Evolutionary conservation across 2,113 vertebrate species (phyloP), one percentile per base, ranked within the genome.

Genomic region (Guaruba guarouba): DNA sequence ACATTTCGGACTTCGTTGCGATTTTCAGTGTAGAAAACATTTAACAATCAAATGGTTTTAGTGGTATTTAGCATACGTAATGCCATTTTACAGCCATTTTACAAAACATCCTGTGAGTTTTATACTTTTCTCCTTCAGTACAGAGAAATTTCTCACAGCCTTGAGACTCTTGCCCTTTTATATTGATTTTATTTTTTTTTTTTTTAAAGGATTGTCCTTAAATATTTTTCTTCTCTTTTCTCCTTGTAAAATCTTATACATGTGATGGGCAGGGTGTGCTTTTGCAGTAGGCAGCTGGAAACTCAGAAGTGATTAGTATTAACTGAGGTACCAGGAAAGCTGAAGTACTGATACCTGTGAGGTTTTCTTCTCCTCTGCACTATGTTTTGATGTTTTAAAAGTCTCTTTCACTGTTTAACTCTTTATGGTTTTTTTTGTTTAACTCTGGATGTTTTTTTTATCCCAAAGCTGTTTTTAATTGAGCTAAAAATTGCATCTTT

Each of bases 251-350:
- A 43, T 33, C 39, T 9, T 85, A 7, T 10, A 35, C 79, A 93
- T 93, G 59, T 79, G 92, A 70, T 66, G 75, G 54, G 73, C 78
- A 91, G 69, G 57, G 52, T 92, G 49, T 87, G 71, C 49, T 80
- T 37, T 70, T 41, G 83, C 71, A 87, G 83, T 28, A 84, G 70
- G 9, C 62, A 80, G 52, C 39, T 80, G n/a, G 93, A 82, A 93
- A 81, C 81, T 82, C 61, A 54, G 22, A 77, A 82, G 52, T 64
- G 31, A 39, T 44, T 41, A 37, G 59, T 49, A 29, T 54, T 90
- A 78, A 57, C 41, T 86, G 35, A 27, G 81, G 24, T 11, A 67
- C 31, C 14, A 41, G 69, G 79, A 48, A 85, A 61, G 24, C 25
- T 77, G 75, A 89, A 52, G 14, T 39, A 79, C 7, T 77, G 67